Evolutionary conservation across 2,888 invertebrate species (phyloP), one percentile per base, ranked within the genome.

Genomic region (Aspidiotus destructor): DNA sequence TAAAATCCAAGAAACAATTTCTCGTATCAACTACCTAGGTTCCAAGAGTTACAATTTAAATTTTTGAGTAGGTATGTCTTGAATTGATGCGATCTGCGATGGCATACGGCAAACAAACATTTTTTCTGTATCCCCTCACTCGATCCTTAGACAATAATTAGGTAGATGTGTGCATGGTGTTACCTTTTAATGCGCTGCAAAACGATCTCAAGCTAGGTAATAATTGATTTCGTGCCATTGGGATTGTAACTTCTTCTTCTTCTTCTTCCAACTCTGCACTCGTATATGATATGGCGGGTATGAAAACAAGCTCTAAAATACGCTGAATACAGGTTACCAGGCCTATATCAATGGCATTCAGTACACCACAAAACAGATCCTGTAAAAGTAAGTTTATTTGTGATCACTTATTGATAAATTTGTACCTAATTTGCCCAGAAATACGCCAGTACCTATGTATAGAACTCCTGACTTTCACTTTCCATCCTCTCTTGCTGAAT

Each of bases 311-410:
- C 73, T 93, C 90, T 76, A 95, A 86, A 11, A 92, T 86, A 48
- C 92, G 83, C 76, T 94, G 92, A 72, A 95, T 86, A 1, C 91
- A 88, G 1, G 91, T 87, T 70, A 95, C 87, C 72, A 95, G 80
- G 0, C 90, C 90, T 55, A 91, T 86, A 74, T 85, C 84, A 70
- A 83, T 82, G 0, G 87, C 86, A 75, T 92, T 89, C 52, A 93
- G 83, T 15, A 91, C 83, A 2, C 92, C 92, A 72, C 91, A 92
- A 74, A 74, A 75, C 48, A 79, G 71, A 72, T 78, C 78, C 77
- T 69, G 54, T 10, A 52, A 16, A 15, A 15, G 7, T 10, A 16
- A 11, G 2, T 55, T 5, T 3, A 28, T 62, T 54, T 62, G n/a
- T 28, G 28, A 28, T 28, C 28, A 28, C 1, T 28, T 28, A 28